phyloP scores from a whole-genome alignment of 2,888 invertebrate species.

The Ennomos quercinarius region DNA sequence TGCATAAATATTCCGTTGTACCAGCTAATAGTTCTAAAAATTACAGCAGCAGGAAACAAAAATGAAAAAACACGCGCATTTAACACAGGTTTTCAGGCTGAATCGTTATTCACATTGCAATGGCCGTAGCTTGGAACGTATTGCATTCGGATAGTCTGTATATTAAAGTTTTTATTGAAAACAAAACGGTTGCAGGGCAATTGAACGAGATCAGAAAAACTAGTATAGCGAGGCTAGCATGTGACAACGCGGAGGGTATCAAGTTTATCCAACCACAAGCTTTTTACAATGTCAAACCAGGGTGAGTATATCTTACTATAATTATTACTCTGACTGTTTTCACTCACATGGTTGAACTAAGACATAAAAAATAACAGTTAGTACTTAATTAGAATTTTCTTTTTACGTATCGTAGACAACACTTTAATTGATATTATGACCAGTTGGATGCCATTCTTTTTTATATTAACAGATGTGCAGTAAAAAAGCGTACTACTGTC shows the following conservation, averaged over 20 bases:
- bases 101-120: slow-evolving; percentile 41
- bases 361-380: slow-evolving; percentile 21
- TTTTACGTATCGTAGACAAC: too few species aligned
- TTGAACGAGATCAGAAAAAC: slow-evolving; percentile 66
- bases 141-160: slow-evolving; percentile 33
- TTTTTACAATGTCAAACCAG: slow-evolving; percentile 56
- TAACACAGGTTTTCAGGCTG: slow-evolving; percentile 35
- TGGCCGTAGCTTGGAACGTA: slow-evolving; percentile 35
- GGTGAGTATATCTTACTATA: slow-evolving; percentile 44
- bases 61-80: slow-evolving; percentile 28
- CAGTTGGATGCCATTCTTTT: too few species aligned
- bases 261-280: slow-evolving; percentile 68
- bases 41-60: slow-evolving; percentile 23
- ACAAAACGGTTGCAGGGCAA: slow-evolving; percentile 56
- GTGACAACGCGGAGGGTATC: slow-evolving; percentile 71
- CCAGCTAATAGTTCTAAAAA: slow-evolving; percentile 25
- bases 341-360: too few species aligned
- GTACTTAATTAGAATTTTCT: too few species aligned
- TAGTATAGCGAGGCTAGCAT: slow-evolving; percentile 67
- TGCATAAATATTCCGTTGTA: slow-evolving; percentile 18
- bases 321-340: too few species aligned
- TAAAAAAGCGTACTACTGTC: too few species aligned
- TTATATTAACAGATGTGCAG: too few species aligned
- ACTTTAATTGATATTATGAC: too few species aligned
- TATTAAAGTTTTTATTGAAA: slow-evolving; percentile 37